A percentile compares a stretch with the other conserved stretches of the same genome.
These are phyloP conservation scores for Platalea minor DNA, from an alignment of 2,797 vertebrate species.

Conservation along the genomic window DNA sequence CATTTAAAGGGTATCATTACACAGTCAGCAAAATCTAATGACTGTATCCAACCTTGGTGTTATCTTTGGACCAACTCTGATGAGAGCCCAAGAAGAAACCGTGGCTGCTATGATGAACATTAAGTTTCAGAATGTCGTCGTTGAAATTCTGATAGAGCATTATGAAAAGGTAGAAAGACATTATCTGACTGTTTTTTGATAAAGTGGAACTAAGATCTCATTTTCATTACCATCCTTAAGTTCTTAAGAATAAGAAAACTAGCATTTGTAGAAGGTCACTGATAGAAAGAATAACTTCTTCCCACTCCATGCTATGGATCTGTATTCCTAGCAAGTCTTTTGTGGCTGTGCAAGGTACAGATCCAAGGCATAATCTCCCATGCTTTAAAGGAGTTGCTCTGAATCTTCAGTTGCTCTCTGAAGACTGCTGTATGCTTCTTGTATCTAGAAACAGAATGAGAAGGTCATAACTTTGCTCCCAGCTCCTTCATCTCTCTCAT, in stretches of 20 bases:
- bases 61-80: slow-evolving; percentile 96
- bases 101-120: slow-evolving; percentile 99
- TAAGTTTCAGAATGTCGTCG: slow-evolving; percentile 99
- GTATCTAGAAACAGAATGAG: background rate
- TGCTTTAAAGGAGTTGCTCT: background rate
- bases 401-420: background rate
- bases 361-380: background rate
- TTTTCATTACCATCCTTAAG: background rate
- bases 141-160: slow-evolving; percentile 98
- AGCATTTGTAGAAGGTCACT: background rate
- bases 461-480: background rate
- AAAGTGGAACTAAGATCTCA: background rate
- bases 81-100: slow-evolving; percentile 97
- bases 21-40: slow-evolving; percentile 96
- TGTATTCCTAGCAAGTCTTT: background rate
- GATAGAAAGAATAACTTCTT: background rate
- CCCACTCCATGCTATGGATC: background rate
- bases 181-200: background rate
- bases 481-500: background rate
- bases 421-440: background rate
- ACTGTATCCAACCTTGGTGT: slow-evolving; percentile 97
- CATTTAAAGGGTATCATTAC: slow-evolving; percentile 87
- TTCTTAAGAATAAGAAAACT: background rate
- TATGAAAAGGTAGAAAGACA: slow-evolving; percentile 84
- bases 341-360: background rate